phyloP scores from a whole-genome alignment of 2,113 vertebrate species.

The Cyanoderma ruficeps region DNA sequence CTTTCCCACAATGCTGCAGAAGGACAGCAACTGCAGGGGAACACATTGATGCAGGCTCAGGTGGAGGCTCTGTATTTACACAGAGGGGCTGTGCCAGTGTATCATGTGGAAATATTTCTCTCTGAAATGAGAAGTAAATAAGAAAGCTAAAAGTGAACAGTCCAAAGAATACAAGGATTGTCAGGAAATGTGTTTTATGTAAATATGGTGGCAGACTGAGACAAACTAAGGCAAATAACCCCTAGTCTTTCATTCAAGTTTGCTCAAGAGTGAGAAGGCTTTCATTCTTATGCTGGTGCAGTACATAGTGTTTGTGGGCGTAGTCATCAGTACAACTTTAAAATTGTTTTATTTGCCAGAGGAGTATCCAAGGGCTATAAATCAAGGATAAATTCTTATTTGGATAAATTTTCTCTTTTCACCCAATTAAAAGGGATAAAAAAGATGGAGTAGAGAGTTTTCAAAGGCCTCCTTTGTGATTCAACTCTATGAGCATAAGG shows the following conservation, averaged over 20 bases:
- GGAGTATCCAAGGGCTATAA: neutral
- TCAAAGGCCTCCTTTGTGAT: neutral
- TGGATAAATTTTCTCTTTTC: neutral
- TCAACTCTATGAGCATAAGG: neutral
- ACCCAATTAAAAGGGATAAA: neutral
- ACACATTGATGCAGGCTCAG: neutral
- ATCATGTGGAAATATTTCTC: neutral
- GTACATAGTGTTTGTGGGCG: neutral
- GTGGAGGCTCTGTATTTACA: neutral
- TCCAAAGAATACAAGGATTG: neutral
- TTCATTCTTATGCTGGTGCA: neutral
- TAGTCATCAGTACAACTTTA: neutral
- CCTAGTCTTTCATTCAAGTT: neutral
- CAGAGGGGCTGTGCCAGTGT: neutral
- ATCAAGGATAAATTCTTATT: neutral
- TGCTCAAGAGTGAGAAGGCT: neutral
- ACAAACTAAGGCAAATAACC: neutral
- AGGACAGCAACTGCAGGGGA: accelerated
- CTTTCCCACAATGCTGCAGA: neutral
- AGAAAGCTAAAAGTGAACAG: neutral
- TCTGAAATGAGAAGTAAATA: neutral
- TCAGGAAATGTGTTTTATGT: neutral
- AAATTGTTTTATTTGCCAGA: neutral
- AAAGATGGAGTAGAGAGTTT: neutral
- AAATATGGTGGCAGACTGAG: neutral